Conservation (phyloP, 1,140 invertebrate species). For the Augochlora pura region DNA sequence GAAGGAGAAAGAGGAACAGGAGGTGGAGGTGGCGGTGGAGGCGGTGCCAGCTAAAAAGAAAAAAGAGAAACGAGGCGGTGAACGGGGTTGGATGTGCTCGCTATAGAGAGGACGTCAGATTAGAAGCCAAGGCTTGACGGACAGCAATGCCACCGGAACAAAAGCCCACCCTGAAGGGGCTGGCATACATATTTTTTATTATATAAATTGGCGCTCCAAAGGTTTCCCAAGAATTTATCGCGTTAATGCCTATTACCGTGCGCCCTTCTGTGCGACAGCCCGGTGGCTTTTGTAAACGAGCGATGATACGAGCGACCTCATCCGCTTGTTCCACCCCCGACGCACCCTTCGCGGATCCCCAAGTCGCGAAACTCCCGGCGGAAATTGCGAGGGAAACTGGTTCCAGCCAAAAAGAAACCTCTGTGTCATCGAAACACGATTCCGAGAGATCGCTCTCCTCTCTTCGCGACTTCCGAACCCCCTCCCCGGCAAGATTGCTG, state of each 20-base stretch:
- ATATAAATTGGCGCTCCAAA: slow-evolving; percentile 74
- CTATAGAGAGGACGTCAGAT: slow-evolving; percentile 73
- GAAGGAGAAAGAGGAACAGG: neutral
- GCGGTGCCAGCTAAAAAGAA: neutral
- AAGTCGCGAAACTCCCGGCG: neutral
- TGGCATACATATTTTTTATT: slow-evolving; percentile 79
- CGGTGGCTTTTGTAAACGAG: slow-evolving; percentile 19
- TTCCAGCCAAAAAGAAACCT: neutral
- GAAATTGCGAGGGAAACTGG: neutral
- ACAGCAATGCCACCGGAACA: slow-evolving; percentile 59
- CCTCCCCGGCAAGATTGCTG: too few species aligned
- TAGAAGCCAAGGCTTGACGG: slow-evolving; percentile 77
- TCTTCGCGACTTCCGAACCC: too few species aligned
- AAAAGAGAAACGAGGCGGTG: slow-evolving; percentile 33
- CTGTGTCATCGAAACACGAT: neutral
- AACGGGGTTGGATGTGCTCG: slow-evolving; percentile 53
- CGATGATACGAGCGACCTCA: slow-evolving; percentile 37
- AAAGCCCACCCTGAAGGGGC: slow-evolving; percentile 64
- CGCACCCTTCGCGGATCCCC: too few species aligned
- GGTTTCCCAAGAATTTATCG: slow-evolving; percentile 75
- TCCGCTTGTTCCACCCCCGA: slow-evolving; percentile 15
- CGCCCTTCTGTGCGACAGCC: slow-evolving; percentile 31
- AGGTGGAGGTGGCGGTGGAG: neutral
- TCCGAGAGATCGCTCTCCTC: too few species aligned
- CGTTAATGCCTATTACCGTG: slow-evolving; percentile 74